A percentile compares a stretch with the other conserved stretches of the same genome.
Evolutionary conservation across 2,797 vertebrate genomes (phyloP).

Genomic region (Danio jaintianensis): DNA sequence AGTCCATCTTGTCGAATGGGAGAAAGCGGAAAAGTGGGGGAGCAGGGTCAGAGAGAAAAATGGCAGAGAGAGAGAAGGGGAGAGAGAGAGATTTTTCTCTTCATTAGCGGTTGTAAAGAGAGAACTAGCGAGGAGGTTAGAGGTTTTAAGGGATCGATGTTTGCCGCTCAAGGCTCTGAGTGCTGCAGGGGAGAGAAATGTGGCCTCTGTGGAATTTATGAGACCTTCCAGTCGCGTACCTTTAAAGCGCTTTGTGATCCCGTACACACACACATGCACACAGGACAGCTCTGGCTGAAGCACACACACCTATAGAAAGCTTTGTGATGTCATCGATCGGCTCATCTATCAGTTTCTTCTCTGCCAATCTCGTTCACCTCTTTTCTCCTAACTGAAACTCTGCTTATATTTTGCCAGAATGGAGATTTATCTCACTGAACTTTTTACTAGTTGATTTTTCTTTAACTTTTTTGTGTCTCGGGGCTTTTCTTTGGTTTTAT

Average conservation of each 20-base stretch:
- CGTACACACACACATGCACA: conserved; percentile 33
- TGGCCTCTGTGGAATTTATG: conserved; percentile 50
- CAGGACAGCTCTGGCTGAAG: background rate
- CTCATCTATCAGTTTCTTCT: conserved; percentile 14
- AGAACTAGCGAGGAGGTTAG: conserved; percentile 47
- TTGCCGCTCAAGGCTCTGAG: conserved; percentile 43
- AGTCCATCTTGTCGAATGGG: conserved; percentile 43
- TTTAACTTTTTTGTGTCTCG: background rate
- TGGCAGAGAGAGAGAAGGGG: conserved; percentile 24
- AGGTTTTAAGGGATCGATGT: conserved; percentile 54
- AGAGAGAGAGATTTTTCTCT: conserved; percentile 49
- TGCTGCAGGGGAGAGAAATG: conserved; percentile 36
- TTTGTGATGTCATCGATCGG: conserved; percentile 42
- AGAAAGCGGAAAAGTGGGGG: conserved; percentile 29
- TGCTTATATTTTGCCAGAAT: background rate
- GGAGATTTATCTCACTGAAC: background rate
- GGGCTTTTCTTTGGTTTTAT: background rate
- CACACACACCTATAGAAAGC: conserved; percentile 30
- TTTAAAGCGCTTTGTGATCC: conserved; percentile 43
- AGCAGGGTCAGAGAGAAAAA: conserved; percentile 43
- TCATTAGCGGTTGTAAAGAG: conserved; percentile 55
- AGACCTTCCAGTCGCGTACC: conserved; percentile 38
- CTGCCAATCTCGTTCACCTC: conserved; percentile 20
- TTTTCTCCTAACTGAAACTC: conserved; percentile 17
- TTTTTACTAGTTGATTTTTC: background rate